Percentiles rank a stretch among this genome's conserved stretches.
These are phyloP conservation scores for Plutomurus gul DNA, from an alignment of 1,140 invertebrate genomes.

Conservation along the genomic window DNA sequence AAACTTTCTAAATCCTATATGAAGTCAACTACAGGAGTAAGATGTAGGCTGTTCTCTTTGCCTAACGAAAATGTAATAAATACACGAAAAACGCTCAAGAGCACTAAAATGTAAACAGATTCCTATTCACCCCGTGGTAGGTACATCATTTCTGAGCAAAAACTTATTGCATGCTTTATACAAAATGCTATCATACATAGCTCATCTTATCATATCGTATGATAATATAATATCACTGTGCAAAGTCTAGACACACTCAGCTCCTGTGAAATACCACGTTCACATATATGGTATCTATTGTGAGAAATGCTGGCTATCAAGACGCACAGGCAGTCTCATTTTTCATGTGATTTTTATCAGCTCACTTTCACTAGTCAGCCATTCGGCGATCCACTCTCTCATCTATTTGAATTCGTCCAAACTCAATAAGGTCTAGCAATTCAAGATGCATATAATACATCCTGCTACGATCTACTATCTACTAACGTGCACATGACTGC, in stretches of 20 bases:
- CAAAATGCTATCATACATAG: no score
- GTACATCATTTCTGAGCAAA: background rate
- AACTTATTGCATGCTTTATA: background rate
- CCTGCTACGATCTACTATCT: no score
- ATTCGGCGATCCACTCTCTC: background rate
- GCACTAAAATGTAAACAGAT: slow-evolving; percentile 2
- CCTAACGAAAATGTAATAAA: slow-evolving; percentile 1
- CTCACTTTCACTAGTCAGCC: background rate
- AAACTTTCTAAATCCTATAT: background rate
- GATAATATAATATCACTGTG: background rate
- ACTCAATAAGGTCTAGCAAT: no score
- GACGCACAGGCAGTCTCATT: background rate
- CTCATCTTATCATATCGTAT: background rate
- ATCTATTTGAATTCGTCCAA: no score
- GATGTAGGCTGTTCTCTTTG: background rate
- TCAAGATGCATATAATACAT: no score
- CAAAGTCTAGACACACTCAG: background rate
- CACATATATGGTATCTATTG: background rate
- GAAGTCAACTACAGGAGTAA: background rate
- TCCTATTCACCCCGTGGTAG: background rate
- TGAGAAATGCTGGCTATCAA: slow-evolving; percentile 4
- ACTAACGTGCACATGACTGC: no score
- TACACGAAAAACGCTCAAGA: background rate
- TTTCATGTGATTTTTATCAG: slow-evolving; percentile 1
- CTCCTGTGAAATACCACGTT: no score